Evolutionary conservation across 2,888 invertebrate genomes (phyloP).

Genomic region (Hedya salicella): DNA sequence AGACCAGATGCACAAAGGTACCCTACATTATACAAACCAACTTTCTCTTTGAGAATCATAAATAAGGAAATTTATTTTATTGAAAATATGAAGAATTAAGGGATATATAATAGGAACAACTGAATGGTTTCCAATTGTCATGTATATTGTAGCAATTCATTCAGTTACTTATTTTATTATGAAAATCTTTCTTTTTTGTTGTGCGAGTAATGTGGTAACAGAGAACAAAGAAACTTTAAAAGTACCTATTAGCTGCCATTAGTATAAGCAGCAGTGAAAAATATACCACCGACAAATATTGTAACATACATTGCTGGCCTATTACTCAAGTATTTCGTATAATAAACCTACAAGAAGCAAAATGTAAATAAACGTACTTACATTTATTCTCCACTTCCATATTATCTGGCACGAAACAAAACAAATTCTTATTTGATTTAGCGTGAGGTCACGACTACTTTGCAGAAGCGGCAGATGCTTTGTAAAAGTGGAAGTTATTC

Average conservation of each 20-base stretch:
- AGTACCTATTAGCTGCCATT: too few relatives aligned
- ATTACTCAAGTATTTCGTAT: background rate
- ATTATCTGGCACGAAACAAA: conserved; percentile 51
- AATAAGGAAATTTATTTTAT: too few relatives aligned
- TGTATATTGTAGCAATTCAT: too few relatives aligned
- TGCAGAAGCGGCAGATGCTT: conserved; percentile 56
- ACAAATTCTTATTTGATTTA: conserved; percentile 53
- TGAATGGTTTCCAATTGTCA: too few relatives aligned
- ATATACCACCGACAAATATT: background rate
- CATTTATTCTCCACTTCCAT: conserved; percentile 79
- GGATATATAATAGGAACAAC: too few relatives aligned
- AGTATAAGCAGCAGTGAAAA: background rate
- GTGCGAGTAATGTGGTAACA: too few relatives aligned
- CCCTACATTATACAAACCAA: too few relatives aligned
- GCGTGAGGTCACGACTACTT: conserved; percentile 56
- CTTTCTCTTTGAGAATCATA: too few relatives aligned
- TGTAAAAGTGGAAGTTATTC: conserved; percentile 54
- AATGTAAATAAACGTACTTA: conserved; percentile 58
- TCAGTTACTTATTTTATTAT: too few relatives aligned
- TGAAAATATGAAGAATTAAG: too few relatives aligned
- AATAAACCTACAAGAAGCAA: conserved; percentile 24
- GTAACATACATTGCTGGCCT: background rate
- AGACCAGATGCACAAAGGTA: too few relatives aligned
- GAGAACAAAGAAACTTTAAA: conserved; percentile 23
- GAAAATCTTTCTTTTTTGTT: too few relatives aligned